Evolutionary conservation across 1,140 invertebrate genomes (phyloP).

Genomic region (Ips nitidus): DNA sequence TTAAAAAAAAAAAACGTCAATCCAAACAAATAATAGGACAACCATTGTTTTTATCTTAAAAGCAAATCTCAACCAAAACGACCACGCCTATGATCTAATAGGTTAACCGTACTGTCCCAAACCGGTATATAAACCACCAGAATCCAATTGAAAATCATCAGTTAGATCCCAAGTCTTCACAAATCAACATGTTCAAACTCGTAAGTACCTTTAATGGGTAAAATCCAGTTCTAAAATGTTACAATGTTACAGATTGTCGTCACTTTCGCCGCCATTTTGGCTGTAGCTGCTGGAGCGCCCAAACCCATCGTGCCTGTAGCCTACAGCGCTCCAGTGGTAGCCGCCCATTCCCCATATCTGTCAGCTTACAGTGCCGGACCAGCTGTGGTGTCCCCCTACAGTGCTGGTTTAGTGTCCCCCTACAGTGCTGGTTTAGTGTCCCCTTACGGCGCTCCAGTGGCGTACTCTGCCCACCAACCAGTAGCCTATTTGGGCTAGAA

Average conservation of each 20-base stretch:
- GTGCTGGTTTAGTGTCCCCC: too few species aligned
- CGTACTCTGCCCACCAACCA: not conserved
- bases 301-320: conserved; percentile 2
- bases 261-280: conserved; percentile 9
- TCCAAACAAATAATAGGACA: too few species aligned
- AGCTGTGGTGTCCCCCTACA: conserved; percentile 8
- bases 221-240: not conserved
- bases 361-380: conserved; percentile 5
- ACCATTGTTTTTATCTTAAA: too few species aligned
- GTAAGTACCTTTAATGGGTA: not conserved
- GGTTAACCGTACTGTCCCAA: too few species aligned
- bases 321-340: not conserved
- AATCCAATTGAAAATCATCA: not conserved
- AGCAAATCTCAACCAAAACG: too few species aligned
- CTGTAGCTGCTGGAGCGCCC: conserved; percentile 4
- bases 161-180: conserved; percentile 1
- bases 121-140: not conserved
- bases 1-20: too few species aligned
- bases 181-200: conserved; percentile 9
- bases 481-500: conserved; percentile 5
- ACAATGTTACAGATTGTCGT: conserved; percentile 1
- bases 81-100: too few species aligned
- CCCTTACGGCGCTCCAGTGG: conserved; percentile 7
- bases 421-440: too few species aligned
- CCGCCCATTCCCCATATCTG: not conserved